Evolutionary conservation across 2,888 invertebrate genomes (phyloP).

Genomic region (Leptinotarsa peninsularis): DNA sequence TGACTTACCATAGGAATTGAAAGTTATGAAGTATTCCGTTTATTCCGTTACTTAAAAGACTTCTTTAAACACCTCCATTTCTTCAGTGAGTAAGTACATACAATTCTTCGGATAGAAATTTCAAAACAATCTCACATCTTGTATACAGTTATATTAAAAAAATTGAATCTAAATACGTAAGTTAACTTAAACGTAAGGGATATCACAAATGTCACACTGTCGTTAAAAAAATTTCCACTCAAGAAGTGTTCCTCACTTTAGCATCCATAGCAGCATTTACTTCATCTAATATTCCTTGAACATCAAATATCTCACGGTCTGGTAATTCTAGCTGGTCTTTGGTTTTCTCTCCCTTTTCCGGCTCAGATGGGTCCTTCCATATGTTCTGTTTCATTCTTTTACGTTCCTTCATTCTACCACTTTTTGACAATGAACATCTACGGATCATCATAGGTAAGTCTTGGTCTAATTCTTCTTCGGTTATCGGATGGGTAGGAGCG

Average conservation of each 20-base stretch:
- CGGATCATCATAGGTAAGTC: slow-evolving; percentile 45
- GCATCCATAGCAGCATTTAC: not conserved
- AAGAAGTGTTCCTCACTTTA: not conserved
- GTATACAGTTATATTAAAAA: too few relatives aligned
- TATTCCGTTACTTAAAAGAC: too few relatives aligned
- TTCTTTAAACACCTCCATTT: too few relatives aligned
- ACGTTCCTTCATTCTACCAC: slow-evolving; percentile 55
- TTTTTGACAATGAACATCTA: slow-evolving; percentile 54
- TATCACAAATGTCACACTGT: not conserved
- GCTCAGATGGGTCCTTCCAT: slow-evolving; percentile 4
- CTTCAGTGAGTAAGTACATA: too few relatives aligned
- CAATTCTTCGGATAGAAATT: too few relatives aligned
- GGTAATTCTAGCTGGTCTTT: slow-evolving; percentile 18
- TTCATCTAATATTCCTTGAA: slow-evolving; percentile 16
- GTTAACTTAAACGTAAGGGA: not conserved
- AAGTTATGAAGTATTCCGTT: too few relatives aligned
- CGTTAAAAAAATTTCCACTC: not conserved
- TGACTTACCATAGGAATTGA: too few relatives aligned
- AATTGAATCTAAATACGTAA: not conserved
- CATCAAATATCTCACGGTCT: slow-evolving; percentile 21
- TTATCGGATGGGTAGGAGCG: slow-evolving; percentile 18
- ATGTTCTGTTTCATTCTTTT: slow-evolving; percentile 3
- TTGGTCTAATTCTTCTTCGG: slow-evolving; percentile 24
- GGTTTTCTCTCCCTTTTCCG: not conserved
- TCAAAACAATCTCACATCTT: too few relatives aligned